Evolutionary conservation across 1,140 invertebrate species (phyloP), one percentile per base, ranked within the genome.

Genomic region (Drosophila melanica): DNA sequence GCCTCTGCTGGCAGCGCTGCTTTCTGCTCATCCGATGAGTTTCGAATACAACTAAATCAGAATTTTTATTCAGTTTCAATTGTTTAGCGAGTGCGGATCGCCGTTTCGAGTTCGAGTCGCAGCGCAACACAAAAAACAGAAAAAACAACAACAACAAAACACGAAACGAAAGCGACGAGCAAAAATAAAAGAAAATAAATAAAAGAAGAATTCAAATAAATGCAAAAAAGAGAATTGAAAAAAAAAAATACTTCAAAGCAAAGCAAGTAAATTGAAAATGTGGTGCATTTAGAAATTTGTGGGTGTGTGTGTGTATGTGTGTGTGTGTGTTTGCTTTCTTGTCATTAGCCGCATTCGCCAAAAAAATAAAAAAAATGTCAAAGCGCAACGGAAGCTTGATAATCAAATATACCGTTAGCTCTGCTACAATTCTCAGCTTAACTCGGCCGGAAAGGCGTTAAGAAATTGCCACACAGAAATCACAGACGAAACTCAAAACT

Each of bases 11-110:
- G 60, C 75, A 48, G 64, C 81, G 60, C 60, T 53, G 81, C 81
- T 79, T 75, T 77, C 66, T 79, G 84, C 85, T 90, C 84, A 82
- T 90, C 76, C 81, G 76, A 90, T 91, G 84, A 84, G 78, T 91
- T 90, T 89, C 84, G 80, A 90, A 90, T 74, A 85, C 84, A 91
- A 91, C 90, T 90, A 91, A 91, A 86, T 91, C 85, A 91, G 90
- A 91, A 91, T 91, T 91, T 85, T 90, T 91, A 91, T 91, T 91
- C 90, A 86, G 90, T 91, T 90, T 90, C 90, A 91, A 91, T 91
- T 91, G 90, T 91, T 91, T 90, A 91, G 90, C 81, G 85, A 91
- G 85, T 91, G 85, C 85, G 90, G 90, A 91, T 86, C 86, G 73
- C 60, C 60, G 69, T 64, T 72, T 69, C 57, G 77, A 74, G 73